phyloP scores from a whole-genome alignment of 2,888 invertebrate genomes.

The Helicoverpa assulta region DNA sequence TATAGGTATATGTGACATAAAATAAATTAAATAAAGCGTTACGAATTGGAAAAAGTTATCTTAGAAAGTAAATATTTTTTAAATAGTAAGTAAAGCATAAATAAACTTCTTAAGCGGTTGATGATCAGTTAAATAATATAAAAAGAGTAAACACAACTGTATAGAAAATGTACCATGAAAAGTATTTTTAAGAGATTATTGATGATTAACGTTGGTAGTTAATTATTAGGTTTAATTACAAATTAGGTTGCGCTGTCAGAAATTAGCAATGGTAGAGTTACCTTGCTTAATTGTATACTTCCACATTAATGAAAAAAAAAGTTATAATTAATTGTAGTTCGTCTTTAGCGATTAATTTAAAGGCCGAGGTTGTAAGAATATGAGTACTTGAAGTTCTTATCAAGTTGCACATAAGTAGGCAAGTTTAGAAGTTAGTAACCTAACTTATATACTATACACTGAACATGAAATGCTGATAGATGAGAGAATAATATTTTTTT shows the following conservation, averaged over 20 bases:
- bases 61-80: not conserved
- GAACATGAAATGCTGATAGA: no score
- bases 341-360: not conserved
- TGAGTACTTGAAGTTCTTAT: no score
- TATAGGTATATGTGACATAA: constrained; percentile 7
- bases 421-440: no score
- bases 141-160: no score
- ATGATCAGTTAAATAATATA: no score
- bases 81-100: not conserved
- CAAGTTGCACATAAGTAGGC: no score
- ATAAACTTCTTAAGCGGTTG: not conserved
- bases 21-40: constrained; percentile 3
- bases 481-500: no score
- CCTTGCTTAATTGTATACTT: not conserved
- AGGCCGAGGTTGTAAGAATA: no score
- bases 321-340: not conserved
- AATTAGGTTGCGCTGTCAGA: not conserved
- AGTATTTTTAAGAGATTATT: no score
- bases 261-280: not conserved
- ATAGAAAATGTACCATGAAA: not conserved
- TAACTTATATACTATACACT: no score
- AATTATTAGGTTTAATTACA: not conserved
- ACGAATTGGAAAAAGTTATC: not conserved
- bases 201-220: no score
- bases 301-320: not conserved